These are phyloP conservation scores for Ascaphus truei DNA, from an alignment of 2,113 vertebrate genomes.

Conservation along the genomic window DNA sequence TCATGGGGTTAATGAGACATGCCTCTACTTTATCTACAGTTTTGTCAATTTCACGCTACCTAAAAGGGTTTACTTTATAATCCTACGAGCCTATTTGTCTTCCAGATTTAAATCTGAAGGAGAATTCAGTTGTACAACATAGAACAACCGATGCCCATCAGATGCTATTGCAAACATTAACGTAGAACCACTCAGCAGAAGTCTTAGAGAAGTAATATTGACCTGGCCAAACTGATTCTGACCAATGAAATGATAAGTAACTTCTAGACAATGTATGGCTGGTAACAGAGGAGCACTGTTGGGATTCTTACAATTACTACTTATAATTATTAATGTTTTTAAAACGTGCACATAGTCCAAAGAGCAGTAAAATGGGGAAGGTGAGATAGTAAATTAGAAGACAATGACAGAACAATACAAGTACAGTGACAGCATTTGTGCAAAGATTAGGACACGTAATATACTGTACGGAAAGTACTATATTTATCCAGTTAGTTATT, in stretches of 20 bases:
- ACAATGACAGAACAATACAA: too few relatives aligned
- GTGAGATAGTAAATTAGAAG: too few relatives aligned
- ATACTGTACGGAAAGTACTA: too few relatives aligned
- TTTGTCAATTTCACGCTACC: slow-evolving; percentile 7
- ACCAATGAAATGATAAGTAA: background rate
- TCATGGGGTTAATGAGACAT: slow-evolving; percentile 1
- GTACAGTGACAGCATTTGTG: too few relatives aligned
- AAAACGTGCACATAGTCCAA: too few relatives aligned
- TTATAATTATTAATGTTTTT: too few relatives aligned
- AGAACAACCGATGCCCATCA: background rate
- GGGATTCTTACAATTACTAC: too few relatives aligned
- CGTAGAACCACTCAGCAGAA: background rate
- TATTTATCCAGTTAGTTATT: too few relatives aligned
- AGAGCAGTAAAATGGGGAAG: too few relatives aligned
- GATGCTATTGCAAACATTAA: background rate
- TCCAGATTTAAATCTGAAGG: background rate
- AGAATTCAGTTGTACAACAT: background rate
- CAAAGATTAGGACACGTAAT: too few relatives aligned
- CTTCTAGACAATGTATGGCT: too few relatives aligned
- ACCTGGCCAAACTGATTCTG: background rate
- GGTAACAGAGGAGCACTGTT: too few relatives aligned
- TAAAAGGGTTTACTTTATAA: background rate
- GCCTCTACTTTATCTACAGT: background rate
- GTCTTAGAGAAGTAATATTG: background rate
- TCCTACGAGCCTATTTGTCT: background rate